These are phyloP conservation scores for Burhinus oedicnemus DNA, from an alignment of 2,113 vertebrate species.

Conservation along the genomic window DNA sequence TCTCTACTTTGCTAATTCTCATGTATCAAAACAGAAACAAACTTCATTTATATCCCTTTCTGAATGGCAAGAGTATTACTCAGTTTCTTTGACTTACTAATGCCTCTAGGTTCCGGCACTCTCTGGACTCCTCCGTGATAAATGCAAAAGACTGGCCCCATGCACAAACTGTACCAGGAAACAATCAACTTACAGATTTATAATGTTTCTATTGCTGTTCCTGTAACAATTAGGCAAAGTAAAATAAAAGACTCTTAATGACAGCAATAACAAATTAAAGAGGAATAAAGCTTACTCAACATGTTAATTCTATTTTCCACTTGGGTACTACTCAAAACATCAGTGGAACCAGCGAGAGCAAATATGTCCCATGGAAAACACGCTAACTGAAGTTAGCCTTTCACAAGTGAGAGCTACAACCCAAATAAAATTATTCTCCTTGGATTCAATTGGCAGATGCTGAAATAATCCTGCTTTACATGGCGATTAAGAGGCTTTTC, in stretches of 20 bases:
- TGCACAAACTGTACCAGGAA: not conserved
- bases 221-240: constrained; percentile 42
- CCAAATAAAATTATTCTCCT: constrained; percentile 1
- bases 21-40: not conserved
- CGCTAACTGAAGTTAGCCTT: not conserved
- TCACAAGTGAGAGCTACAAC: not conserved
- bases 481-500: not conserved
- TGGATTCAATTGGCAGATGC: not conserved
- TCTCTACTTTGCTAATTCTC: not conserved
- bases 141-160: not conserved
- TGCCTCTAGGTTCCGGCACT: not conserved
- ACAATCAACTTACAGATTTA: not conserved
- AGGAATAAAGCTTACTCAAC: constrained; percentile 66
- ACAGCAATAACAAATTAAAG: constrained; percentile 60
- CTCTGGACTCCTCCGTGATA: not conserved
- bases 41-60: not conserved
- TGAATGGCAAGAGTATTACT: not conserved
- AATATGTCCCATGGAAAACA: constrained; percentile 18
- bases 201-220: not conserved
- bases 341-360: constrained; percentile 2
- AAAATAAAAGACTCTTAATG: constrained; percentile 53
- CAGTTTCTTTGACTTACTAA: not conserved
- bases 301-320: constrained; percentile 70
- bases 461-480: not conserved
- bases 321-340: constrained; percentile 61